Conservation (phyloP, 1,140 invertebrate genomes). For the Adelges cooleyi region DNA sequence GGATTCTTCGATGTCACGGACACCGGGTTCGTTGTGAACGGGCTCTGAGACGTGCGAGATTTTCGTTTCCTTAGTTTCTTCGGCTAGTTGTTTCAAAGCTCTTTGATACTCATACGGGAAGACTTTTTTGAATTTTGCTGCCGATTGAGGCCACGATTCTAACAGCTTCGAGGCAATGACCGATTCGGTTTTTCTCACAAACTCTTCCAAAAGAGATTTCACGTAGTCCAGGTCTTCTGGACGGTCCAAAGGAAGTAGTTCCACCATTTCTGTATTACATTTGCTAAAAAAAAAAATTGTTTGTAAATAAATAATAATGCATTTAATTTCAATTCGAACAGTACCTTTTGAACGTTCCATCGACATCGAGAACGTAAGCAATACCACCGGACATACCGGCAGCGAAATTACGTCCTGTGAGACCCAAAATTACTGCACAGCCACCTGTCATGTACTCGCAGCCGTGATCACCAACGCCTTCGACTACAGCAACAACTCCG, state of each 20-base stretch:
- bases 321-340: neutral
- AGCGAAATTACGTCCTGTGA: slow-evolving; percentile 95
- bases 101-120: slow-evolving; percentile 96
- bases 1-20: slow-evolving; percentile 80
- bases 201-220: slow-evolving; percentile 69
- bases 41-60: slow-evolving; percentile 39
- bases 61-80: slow-evolving; percentile 40
- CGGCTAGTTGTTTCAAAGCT: slow-evolving; percentile 63
- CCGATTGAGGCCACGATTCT: slow-evolving; percentile 66
- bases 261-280: slow-evolving; percentile 86
- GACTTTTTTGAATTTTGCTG: slow-evolving; percentile 83
- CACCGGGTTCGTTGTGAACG: slow-evolving; percentile 38
- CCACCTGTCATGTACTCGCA: slow-evolving; percentile 99
- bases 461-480: slow-evolving; percentile 95
- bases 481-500: slow-evolving; percentile 79
- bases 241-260: slow-evolving; percentile 65
- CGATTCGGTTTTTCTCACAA: slow-evolving; percentile 81
- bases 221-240: slow-evolving; percentile 72
- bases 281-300: slow-evolving; percentile 46
- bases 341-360: slow-evolving; percentile 61
- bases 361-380: slow-evolving; percentile 87
- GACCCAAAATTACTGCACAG: slow-evolving; percentile 75
- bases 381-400: slow-evolving; percentile 97
- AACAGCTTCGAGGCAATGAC: slow-evolving; percentile 68
- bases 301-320: slow-evolving; percentile 26